These are phyloP conservation scores for Lacerta viridis DNA, from an alignment of 2,797 vertebrate genomes.

Conservation along the genomic window DNA sequence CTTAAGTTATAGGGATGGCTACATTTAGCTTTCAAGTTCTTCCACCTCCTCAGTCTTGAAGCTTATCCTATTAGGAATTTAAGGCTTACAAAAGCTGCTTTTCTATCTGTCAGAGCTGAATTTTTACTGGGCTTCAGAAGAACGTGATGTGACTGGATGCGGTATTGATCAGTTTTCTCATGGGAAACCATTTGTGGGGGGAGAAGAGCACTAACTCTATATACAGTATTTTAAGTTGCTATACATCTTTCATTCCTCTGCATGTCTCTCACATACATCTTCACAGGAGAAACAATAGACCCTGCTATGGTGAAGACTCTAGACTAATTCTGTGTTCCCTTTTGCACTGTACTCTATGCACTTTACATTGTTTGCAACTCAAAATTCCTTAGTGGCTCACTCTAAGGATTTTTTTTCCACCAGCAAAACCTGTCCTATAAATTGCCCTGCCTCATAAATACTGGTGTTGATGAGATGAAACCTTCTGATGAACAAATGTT, in stretches of 20 bases:
- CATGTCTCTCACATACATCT: conserved; percentile 24
- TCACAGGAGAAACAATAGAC: conserved; percentile 32
- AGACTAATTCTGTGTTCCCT: conserved; percentile 23
- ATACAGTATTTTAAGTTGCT: background rate
- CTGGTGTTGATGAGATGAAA: conserved; percentile 49
- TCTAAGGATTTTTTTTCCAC: conserved; percentile 59
- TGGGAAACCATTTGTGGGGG: background rate
- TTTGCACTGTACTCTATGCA: conserved; percentile 82
- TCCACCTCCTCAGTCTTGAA: conserved; percentile 45
- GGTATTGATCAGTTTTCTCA: conserved; percentile 37
- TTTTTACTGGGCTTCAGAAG: conserved; percentile 30
- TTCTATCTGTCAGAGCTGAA: conserved; percentile 62
- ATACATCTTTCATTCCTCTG: conserved; percentile 33
- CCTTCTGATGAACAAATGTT: conserved; percentile 11
- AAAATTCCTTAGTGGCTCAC: conserved; percentile 60
- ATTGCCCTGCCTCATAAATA: conserved; percentile 59
- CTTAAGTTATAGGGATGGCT: conserved; percentile 23
- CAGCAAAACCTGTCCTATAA: conserved; percentile 59
- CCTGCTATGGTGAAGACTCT: conserved; percentile 9
- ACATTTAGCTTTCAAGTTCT: conserved; percentile 48
- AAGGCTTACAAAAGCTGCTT: conserved; percentile 63
- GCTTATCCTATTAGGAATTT: conserved; percentile 62
- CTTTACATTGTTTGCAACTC: conserved; percentile 75
- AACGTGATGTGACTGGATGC: conserved; percentile 42
- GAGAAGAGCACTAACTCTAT: background rate